Evolutionary conservation across 2,888 invertebrate genomes (phyloP).

Genomic region (Crioceris asparagi): DNA sequence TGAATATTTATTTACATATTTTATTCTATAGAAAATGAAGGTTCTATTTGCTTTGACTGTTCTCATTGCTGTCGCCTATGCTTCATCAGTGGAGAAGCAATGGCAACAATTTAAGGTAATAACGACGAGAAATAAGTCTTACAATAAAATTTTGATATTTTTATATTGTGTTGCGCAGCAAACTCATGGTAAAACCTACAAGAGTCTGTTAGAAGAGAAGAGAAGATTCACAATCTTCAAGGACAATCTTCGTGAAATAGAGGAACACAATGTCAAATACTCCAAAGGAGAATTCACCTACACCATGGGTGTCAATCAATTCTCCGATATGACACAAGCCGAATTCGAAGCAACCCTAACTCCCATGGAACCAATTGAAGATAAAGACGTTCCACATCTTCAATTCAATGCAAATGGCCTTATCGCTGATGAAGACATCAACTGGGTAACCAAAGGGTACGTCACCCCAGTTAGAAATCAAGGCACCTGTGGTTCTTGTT

Average conservation of each 20-base stretch:
- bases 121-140: no score
- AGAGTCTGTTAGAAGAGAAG: constrained; percentile 7
- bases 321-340: constrained; percentile 12
- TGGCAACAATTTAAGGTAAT: not conserved
- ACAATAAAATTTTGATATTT: no score
- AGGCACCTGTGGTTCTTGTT: constrained; percentile 11
- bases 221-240: constrained; percentile 10
- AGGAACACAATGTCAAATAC: constrained; percentile 13
- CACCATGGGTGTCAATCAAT: constrained; percentile 10
- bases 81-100: not conserved
- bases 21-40: no score
- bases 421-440: constrained; percentile 5
- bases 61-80: no score
- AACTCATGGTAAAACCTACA: constrained; percentile 11
- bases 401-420: not conserved
- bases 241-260: constrained; percentile 7
- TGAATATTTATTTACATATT: no score
- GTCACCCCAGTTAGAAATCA: constrained; percentile 10
- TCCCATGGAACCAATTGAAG: constrained; percentile 1
- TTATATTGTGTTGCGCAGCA: no score
- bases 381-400: not conserved
- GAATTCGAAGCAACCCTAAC: no score
- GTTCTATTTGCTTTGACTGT: no score
- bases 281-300: constrained; percentile 9
- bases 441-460: constrained; percentile 11